Evolutionary conservation across 2,888 invertebrate genomes (phyloP).

Genomic region (Heliconius hortense): DNA sequence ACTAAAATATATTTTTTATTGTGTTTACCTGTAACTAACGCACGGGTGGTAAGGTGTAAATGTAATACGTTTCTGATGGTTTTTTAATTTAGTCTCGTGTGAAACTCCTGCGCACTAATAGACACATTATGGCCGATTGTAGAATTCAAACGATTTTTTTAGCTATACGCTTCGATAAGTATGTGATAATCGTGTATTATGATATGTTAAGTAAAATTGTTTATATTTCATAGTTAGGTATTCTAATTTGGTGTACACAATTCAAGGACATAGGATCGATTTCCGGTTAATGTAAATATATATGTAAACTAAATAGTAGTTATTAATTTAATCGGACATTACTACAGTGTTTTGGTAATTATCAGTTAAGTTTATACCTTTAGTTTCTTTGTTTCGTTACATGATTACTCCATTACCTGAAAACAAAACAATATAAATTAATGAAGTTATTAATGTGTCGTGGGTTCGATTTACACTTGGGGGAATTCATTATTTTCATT

Average conservation of each 20-base stretch:
- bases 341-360: background rate
- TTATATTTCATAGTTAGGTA: background rate
- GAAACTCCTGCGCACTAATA: conserved; percentile 74
- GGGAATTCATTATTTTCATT: too few species aligned
- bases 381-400: background rate
- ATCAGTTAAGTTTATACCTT: background rate
- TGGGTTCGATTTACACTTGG: too few species aligned
- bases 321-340: background rate
- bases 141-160: conserved; percentile 44
- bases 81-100: conserved; percentile 78
- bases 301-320: background rate
- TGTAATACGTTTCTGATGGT: conserved; percentile 77
- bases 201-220: conserved; percentile 1
- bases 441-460: background rate
- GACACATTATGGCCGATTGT: conserved; percentile 64
- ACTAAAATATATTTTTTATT: conserved; percentile 43
- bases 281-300: background rate
- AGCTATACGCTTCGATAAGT: conserved; percentile 19
- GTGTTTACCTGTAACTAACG: conserved; percentile 32
- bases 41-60: conserved; percentile 66
- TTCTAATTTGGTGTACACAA: background rate
- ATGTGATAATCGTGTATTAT: conserved; percentile 13
- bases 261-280: background rate
- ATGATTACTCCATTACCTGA: conserved; percentile 7
- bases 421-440: conserved; percentile 3